phyloP scores from a whole-genome alignment of 2,888 invertebrate species.

The Apoda limacodes region DNA sequence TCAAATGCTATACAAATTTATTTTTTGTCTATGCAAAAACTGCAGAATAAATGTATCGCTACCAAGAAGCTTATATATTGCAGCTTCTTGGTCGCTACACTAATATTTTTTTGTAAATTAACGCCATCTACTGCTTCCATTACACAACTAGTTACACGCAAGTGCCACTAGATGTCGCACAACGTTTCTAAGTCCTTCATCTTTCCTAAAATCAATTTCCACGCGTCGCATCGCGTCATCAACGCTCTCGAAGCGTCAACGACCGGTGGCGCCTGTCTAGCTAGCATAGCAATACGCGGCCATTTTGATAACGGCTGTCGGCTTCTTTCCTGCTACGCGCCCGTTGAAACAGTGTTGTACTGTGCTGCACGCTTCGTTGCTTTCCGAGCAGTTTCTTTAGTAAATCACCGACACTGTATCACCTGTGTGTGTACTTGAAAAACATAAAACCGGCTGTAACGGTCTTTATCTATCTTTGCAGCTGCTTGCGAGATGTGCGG shows the following conservation, averaged over 20 bases:
- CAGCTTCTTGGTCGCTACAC: too few relatives aligned
- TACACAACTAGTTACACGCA: constrained; percentile 11
- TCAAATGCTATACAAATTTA: too few relatives aligned
- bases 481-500: too few relatives aligned
- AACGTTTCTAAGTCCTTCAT: constrained; percentile 24
- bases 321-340: constrained; percentile 5
- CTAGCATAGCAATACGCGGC: background rate
- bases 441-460: too few relatives aligned
- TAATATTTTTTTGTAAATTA: too few relatives aligned
- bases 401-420: too few relatives aligned
- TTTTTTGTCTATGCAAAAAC: too few relatives aligned
- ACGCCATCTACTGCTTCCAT: constrained; percentile 31
- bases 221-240: constrained; percentile 29
- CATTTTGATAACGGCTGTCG: background rate
- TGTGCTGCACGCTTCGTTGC: too few relatives aligned
- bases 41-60: too few relatives aligned
- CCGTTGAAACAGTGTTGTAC: constrained; percentile 1
- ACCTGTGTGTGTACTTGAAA: constrained; percentile 6
- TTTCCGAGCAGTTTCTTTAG: too few relatives aligned
- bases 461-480: too few relatives aligned
- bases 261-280: constrained; percentile 42
- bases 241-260: constrained; percentile 44
- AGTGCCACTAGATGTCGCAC: constrained; percentile 38
- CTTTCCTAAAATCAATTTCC: constrained; percentile 32
- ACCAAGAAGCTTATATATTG: too few relatives aligned